Percentiles rank a stretch among this genome's conserved stretches.
Evolutionary conservation across 1,140 invertebrate species (phyloP).

Genomic region (Sminthurides bifidus): DNA sequence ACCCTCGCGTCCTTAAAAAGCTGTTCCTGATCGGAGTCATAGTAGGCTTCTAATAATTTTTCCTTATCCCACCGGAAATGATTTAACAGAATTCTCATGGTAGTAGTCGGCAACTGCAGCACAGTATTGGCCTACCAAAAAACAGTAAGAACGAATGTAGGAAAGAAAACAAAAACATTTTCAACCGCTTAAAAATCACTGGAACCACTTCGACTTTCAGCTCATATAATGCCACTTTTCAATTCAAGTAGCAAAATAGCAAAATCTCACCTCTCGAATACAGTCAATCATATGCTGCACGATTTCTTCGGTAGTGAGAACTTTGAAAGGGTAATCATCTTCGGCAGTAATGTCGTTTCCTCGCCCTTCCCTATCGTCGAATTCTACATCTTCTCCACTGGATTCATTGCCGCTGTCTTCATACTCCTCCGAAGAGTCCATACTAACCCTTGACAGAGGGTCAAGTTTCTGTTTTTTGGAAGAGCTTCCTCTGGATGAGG

Average conservation of each 20-base stretch:
- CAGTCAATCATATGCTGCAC: conserved; percentile 94
- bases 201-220: too few species aligned
- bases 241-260: too few species aligned
- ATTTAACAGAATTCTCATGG: conserved; percentile 82
- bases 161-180: not conserved
- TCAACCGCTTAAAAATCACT: too few species aligned
- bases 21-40: conserved; percentile 81
- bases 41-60: conserved; percentile 61
- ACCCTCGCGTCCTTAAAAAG: conserved; percentile 88
- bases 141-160: not conserved
- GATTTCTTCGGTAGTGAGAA: conserved; percentile 88
- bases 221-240: too few species aligned
- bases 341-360: conserved; percentile 62
- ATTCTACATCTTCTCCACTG: conserved; percentile 79
- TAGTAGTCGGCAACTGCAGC: conserved; percentile 76
- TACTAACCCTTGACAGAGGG: conserved; percentile 11
- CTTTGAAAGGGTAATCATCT: conserved; percentile 87
- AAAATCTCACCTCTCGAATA: conserved; percentile 65
- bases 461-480: conserved; percentile 9
- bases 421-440: conserved; percentile 47
- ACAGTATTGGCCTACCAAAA: conserved; percentile 49
- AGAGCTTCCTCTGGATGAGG: not conserved
- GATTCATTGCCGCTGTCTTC: conserved; percentile 84
- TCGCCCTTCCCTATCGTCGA: conserved; percentile 67
- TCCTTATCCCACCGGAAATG: conserved; percentile 99